A percentile compares a stretch with the other conserved stretches of the same genome.
phyloP scores from a whole-genome alignment of 2,888 invertebrate genomes.

The Pristionchus fissidentatus region DNA sequence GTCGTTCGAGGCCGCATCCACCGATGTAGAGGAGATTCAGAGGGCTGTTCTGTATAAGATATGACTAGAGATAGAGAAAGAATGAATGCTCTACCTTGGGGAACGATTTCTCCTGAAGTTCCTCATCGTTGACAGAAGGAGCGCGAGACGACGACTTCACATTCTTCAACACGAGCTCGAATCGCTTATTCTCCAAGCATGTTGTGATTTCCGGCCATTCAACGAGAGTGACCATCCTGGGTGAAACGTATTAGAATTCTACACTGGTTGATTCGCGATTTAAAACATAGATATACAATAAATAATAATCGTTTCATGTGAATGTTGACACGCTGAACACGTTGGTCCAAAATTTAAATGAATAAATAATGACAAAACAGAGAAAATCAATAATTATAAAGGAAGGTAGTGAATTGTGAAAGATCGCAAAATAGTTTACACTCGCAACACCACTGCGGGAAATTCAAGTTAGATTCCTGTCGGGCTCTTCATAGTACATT shows the following conservation, averaged over 20 bases:
- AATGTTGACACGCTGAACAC: no score
- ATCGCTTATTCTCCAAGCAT: constrained; percentile 51
- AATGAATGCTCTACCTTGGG: constrained; percentile 38
- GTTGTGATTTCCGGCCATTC: constrained; percentile 39
- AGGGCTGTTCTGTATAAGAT: constrained; percentile 6
- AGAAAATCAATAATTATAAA: no score
- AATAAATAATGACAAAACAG: no score
- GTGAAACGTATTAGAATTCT: neutral
- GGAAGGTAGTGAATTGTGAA: no score
- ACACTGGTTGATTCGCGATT: neutral
- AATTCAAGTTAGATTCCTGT: no score
- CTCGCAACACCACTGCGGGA: no score
- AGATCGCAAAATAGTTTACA: no score
- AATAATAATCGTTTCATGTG: neutral
- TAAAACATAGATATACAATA: neutral
- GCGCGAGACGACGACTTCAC: constrained; percentile 19
- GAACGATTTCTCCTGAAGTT: constrained; percentile 34
- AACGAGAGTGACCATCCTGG: constrained; percentile 15
- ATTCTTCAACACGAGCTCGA: constrained; percentile 57
- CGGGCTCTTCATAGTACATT: no score
- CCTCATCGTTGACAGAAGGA: constrained; percentile 40
- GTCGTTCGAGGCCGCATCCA: constrained; percentile 24
- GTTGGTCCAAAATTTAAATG: no score
- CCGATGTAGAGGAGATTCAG: constrained; percentile 43
- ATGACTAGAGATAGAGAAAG: neutral